A percentile compares a stretch with the other conserved stretches of the same genome.
Evolutionary conservation across 1,140 invertebrate species (phyloP).

Genomic region (Cydia amplana): DNA sequence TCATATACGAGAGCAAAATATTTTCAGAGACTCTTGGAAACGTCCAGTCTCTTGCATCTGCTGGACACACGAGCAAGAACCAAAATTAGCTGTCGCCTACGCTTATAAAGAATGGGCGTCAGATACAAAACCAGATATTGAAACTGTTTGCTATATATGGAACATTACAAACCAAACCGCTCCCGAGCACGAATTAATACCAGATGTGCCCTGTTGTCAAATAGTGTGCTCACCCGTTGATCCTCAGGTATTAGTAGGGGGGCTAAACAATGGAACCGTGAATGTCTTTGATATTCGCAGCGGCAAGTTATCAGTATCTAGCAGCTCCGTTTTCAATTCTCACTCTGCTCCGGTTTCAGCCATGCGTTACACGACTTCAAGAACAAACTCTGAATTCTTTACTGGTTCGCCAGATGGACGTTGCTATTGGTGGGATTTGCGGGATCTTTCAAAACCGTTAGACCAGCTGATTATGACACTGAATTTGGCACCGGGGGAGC

Average conservation of each 20-base stretch:
- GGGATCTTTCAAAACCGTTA: conserved; percentile 86
- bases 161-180: conserved; percentile 90
- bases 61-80: conserved; percentile 90
- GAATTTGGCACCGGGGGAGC: conserved; percentile 83
- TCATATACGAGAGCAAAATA: conserved; percentile 84
- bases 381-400: conserved; percentile 91
- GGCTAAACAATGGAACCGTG: conserved; percentile 90
- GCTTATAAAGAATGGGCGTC: conserved; percentile 83
- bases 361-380: conserved; percentile 88
- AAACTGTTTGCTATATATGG: conserved; percentile 86
- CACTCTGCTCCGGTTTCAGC: conserved; percentile 86
- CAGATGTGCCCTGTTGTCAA: conserved; percentile 84
- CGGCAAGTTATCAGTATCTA: conserved; percentile 79
- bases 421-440: conserved; percentile 90
- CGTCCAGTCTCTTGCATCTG: conserved; percentile 86
- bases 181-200: conserved; percentile 85
- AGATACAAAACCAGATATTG: conserved; percentile 77
- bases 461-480: conserved; percentile 85
- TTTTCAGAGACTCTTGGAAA: conserved; percentile 82
- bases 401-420: conserved; percentile 92
- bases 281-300: conserved; percentile 87
- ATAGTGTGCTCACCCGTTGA: conserved; percentile 93
- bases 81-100: conserved; percentile 90
- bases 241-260: conserved; percentile 88
- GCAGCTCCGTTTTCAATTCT: conserved; percentile 82